Evolutionary conservation across 2,113 vertebrate genomes (phyloP).

Genomic region (Ahaetulla prasina): DNA sequence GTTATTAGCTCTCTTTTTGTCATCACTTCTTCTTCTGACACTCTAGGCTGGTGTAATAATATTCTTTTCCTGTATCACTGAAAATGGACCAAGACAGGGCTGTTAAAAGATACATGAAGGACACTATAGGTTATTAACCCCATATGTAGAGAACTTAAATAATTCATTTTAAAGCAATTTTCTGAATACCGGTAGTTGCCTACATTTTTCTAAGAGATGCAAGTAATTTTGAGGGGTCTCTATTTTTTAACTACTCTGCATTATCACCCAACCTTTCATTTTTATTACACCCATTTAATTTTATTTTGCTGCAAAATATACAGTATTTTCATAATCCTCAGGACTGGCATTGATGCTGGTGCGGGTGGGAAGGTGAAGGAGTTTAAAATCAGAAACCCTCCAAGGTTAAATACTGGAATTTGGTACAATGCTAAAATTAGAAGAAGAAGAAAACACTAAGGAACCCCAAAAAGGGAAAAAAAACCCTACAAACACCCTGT

Average conservation of each 20-base stretch:
- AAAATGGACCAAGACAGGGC: neutral
- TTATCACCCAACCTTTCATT: neutral
- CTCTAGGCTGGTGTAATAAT: neutral
- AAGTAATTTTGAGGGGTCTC: constrained; percentile 14
- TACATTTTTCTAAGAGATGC: neutral
- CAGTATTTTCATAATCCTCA: neutral
- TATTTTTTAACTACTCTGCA: neutral
- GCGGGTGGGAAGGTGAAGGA: neutral
- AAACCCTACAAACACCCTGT: neutral
- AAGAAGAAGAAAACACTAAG: neutral
- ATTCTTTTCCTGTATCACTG: neutral
- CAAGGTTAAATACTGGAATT: neutral
- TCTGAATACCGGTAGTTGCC: neutral
- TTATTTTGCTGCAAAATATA: neutral
- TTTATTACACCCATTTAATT: neutral
- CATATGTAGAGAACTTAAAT: neutral
- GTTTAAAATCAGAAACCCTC: constrained; percentile 37
- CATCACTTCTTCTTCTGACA: neutral
- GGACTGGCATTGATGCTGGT: neutral
- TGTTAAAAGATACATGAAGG: neutral
- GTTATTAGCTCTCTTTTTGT: neutral
- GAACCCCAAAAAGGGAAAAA: neutral
- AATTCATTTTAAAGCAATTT: neutral
- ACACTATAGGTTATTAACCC: neutral
- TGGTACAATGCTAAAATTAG: neutral